Evolutionary conservation across 1,140 invertebrate genomes (phyloP).

Genomic region (Dreissena polymorpha): DNA sequence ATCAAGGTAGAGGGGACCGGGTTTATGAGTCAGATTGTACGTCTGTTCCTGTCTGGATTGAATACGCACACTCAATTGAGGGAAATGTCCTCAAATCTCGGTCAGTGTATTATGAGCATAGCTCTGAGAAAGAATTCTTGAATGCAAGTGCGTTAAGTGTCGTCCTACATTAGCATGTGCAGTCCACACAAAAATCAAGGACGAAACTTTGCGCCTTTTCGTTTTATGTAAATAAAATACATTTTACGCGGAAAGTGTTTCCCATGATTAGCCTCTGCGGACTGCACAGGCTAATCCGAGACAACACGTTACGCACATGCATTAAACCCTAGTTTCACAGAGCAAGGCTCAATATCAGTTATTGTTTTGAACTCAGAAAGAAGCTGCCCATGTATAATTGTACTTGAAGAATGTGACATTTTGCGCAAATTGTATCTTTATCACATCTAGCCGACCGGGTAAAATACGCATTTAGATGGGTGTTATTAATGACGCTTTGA

Average conservation of each 20-base stretch:
- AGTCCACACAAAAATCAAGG: neutral
- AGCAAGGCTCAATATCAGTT: too few relatives aligned
- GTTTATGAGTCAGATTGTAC: conserved; percentile 50
- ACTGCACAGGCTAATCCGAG: too few relatives aligned
- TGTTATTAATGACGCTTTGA: too few relatives aligned
- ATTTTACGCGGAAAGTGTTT: neutral
- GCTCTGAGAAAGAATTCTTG: neutral
- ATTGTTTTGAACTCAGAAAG: too few relatives aligned
- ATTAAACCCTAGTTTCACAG: too few relatives aligned
- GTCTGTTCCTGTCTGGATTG: conserved; percentile 37
- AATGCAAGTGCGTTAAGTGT: neutral
- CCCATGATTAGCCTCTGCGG: too few relatives aligned
- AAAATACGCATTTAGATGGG: too few relatives aligned
- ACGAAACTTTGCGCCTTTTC: neutral
- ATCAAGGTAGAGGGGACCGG: conserved; percentile 41
- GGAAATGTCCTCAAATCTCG: conserved; percentile 32
- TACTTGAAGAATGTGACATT: too few relatives aligned
- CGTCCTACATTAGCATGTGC: neutral
- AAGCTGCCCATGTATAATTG: too few relatives aligned
- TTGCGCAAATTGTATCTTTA: too few relatives aligned
- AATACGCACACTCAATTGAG: conserved; percentile 31
- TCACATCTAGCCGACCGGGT: too few relatives aligned
- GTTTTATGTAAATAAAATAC: neutral
- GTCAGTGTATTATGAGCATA: neutral
- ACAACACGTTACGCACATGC: too few relatives aligned